Base-by-base conservation (phyloP, 2,797 vertebrate species). In the Fistularia commersonii region DNA sequence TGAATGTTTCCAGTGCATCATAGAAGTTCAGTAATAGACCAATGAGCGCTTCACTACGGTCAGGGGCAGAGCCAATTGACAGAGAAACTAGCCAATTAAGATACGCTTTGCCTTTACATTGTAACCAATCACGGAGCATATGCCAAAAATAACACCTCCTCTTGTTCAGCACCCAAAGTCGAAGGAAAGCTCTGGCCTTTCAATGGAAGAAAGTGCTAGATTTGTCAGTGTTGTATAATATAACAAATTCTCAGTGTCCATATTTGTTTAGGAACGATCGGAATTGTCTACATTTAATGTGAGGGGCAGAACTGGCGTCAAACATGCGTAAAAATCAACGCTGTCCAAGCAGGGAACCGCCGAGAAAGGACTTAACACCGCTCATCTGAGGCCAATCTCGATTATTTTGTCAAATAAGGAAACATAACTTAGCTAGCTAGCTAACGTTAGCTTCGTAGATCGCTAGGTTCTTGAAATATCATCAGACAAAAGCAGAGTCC, bases 131-230 rank as follows among this genome's bases (percentile, higher is more conserved):
- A 70, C 4, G 8, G 23, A 11, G 10, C 72, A 66, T 65, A 49
- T 80, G 62, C 83, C 76, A 73, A 79, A 84, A 89, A 84, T 80
- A 81, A 79, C 74, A 83, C 90, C 88, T 83, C 87, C 89, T 86
- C 86, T 90, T 82, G 71, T 83, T 81, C 86, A 88, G 88, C 88
- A 91, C 89, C 87, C 83, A 88, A 85, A 91, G 86, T 88, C 81
- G 84, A 87, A 83, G 88, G 88, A 92, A 86, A 89, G 87, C 87
- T 86, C 76, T 89, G 88, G 88, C 87, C 87, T 89, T 80, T 88
- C 82, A 87, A 89, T 88, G 80, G 88, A 86, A 82, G 86, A 88
- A 88, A 87, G 87, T 87, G 77, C 83, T 79, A 82, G 85, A 89
- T 88, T 80, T 82, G 80, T 69, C 70, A 66, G 73, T 82, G 79